Base-by-base conservation (phyloP, 1,140 invertebrate species). In the Temnothorax curvispinosus region DNA sequence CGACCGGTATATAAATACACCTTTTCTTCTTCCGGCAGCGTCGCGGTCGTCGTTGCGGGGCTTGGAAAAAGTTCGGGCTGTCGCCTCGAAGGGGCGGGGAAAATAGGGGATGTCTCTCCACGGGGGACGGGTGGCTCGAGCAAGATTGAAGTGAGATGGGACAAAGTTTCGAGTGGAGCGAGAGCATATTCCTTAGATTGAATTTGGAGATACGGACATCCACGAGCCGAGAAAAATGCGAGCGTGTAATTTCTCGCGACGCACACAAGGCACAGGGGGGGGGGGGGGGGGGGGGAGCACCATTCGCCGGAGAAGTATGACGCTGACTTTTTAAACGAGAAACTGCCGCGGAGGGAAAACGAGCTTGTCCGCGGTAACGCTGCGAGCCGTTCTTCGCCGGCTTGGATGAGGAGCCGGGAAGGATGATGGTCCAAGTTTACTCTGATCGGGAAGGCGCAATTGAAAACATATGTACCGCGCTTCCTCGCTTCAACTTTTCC, bases 211-310 rank as follows among this genome's bases (percentile, higher is more conserved):
- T 85, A 60, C 67, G 80, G 58, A 77, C 80, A 50, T 85, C 65
- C 71, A 27, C 50, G 85, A 80, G 47, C 88, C n/a, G 27, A 56
- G 78, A 77, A 64, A 56, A 74, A 88, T 71, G 78, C 87, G 47
- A 75, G 72, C 69, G 88, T 89, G 82, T 88, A 89, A 89, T 89
- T 88, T 89, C 87, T 85, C 35, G 85, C 38, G 81, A 78, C 52
- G 54, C 38, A 60, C 27, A 21, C 54, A n/a, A 27, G 54, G 18
- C 3, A 18, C 11, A n/a, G 27, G 27, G 35, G 32, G 7, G 41
- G 47, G 3, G 47, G 47, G 0, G 1, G 27, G 1, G 1, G 27
- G 11, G 52, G 9, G 18, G 18, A 8, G 3, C 41, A 60, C n/a
- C 41, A 13, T n/a, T 58, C 27, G 7, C 13, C 69, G 41, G 9